Evolutionary conservation across 2,797 vertebrate species (phyloP), one percentile per base, ranked within the genome.

Genomic region (Nothura maculosa): DNA sequence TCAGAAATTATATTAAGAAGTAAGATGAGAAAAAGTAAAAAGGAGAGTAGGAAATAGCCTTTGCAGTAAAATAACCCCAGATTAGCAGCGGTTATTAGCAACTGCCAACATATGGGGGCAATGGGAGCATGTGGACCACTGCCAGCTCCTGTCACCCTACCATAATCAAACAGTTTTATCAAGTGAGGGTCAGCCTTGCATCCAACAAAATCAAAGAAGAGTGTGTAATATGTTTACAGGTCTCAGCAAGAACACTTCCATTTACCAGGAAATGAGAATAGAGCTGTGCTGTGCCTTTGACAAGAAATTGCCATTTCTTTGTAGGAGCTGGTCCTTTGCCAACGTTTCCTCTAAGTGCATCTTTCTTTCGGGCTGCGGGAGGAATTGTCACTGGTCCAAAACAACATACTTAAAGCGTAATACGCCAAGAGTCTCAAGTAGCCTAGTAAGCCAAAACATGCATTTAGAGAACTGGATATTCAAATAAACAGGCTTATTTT

Each of bases 311-410:
- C 92, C 32, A 64, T 80, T 86, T 89, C 81, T 80, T 86, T 84
- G 63, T 40, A 86, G 73, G 74, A 82, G 38, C 58, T 96, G 95
- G 92, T 90, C 61, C 15, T 73, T 85, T 89, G 94, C 92, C 96
- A 96, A 45, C 0, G 0, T 92, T 96, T 93, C 69, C 60, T 93
- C 84, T 67, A 92, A 97, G 84, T 86, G 81, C 48, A 72, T 96
- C 76, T 87, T 95, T 96, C 89, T 90, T 96, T 88, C 32, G 74
- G 80, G 73, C 79, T 94, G 74, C 14, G 12, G 89, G 86, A 95
- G 73, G 66, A 96, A 90, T 93, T 97, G 95, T 97, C 93, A 88
- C 57, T 73, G 27, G 38, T 95, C 96, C 97, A 96, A 95, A 92
- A 81, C 66, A 94, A 84, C 84, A 89, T 90, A 92, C 85, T 91